Percentiles rank a stretch among this genome's conserved stretches.
Evolutionary conservation across 2,113 vertebrate genomes (phyloP).

Genomic region (Sinocyclocheilus maitianheensis): DNA sequence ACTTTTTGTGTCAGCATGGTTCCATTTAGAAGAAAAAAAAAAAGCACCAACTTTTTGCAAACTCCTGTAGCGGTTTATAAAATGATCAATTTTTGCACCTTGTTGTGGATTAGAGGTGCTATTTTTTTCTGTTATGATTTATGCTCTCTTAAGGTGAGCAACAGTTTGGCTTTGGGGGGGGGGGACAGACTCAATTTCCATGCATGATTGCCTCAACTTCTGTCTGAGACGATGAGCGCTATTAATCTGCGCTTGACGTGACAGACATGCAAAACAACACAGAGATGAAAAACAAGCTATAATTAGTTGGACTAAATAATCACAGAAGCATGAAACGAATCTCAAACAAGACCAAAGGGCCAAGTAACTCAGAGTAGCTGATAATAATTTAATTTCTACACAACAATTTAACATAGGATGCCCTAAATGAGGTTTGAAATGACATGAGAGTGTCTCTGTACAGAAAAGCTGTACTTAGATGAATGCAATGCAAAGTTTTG

Average conservation of each 20-base stretch:
- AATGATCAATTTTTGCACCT: background rate
- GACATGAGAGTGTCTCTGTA: background rate
- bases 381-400: background rate
- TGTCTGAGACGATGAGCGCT: constrained; percentile 46
- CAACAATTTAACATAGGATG: background rate
- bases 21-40: background rate
- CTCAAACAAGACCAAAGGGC: constrained; percentile 19
- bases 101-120: constrained; percentile 17
- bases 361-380: constrained; percentile 6
- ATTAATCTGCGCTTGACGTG: constrained; percentile 53
- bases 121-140: constrained; percentile 31
- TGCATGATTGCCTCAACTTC: constrained; percentile 49
- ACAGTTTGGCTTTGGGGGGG: constrained; percentile 36
- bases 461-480: background rate
- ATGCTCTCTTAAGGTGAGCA: constrained; percentile 44
- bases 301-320: constrained; percentile 56
- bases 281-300: constrained; percentile 41
- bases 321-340: background rate
- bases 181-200: constrained; percentile 29
- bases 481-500: background rate
- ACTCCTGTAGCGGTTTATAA: background rate
- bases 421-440: background rate
- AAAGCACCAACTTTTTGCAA: background rate
- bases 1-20: constrained; percentile 19
- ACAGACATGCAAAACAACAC: constrained; percentile 50